Conservation (phyloP, 2,113 vertebrate genomes). For the Osmerus mordax region DNA sequence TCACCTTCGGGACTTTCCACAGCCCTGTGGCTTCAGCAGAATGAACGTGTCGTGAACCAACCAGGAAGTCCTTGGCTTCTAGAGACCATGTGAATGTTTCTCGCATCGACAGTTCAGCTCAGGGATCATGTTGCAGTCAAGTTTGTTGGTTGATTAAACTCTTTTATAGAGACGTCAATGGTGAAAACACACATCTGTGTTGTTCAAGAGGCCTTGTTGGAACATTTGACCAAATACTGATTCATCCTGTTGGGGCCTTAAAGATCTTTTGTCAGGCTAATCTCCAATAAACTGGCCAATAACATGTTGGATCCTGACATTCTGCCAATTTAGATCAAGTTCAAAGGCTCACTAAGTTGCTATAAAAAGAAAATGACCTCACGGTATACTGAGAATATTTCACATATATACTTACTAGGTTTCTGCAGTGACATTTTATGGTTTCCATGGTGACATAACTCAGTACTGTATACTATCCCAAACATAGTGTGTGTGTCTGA, state of each 20-base stretch:
- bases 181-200: no score
- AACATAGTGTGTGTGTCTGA: not conserved
- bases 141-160: no score
- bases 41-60: conserved; percentile 28
- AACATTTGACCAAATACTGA: no score
- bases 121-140: no score
- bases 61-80: not conserved
- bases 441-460: conserved; percentile 52
- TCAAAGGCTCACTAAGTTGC: no score
- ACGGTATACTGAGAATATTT: not conserved
- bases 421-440: conserved; percentile 39
- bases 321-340: no score
- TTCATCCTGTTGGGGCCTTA: no score
- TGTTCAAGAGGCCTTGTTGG: no score
- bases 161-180: no score
- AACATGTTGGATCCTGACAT: no score
- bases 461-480: not conserved
- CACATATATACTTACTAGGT: conserved; percentile 24
- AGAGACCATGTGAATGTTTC: not conserved
- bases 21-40: conserved; percentile 30
- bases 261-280: no score
- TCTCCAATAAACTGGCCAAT: no score
- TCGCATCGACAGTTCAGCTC: not conserved
- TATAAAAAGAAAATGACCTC: conserved; percentile 25
- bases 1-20: conserved; percentile 33